Base-by-base conservation (phyloP, 92 coral and sea anemone species). In the Siderastrea siderea region DNA sequence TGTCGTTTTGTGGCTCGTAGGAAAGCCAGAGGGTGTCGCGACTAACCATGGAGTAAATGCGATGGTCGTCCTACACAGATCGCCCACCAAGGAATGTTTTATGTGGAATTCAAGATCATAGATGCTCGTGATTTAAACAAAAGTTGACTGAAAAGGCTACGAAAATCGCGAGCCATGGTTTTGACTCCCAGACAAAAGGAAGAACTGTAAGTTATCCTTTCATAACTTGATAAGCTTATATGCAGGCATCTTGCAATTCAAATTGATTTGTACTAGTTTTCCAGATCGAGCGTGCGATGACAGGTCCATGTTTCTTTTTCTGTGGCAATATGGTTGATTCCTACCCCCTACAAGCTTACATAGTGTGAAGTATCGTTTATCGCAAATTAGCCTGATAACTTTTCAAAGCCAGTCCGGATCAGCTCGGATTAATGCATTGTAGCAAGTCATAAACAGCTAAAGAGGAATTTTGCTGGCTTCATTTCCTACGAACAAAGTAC, bases 171-270 rank as follows among this genome's bases (percentile, higher is more conserved):
- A 93, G 92, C 92, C 93, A 97, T 97, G 99, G 99, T 97, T 85
- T 89, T 97, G 77, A 97, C 99, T 79, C 99, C 98, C 49, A 92
- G 96, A 89, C 99, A 97, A 74, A 97, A 95, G 81, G 99, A 97
- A 48, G 99, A 97, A 78, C 77, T 97, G 99, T 97, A 90, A 97
- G 99, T 95, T 48, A 13, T 47, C 49, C 76, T 81, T 69, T 68
- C 54, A 47, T 12, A 7, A 59, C 45, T 6, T 57, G 7, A 45
- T 45, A 8, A 68, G 50, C 38, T 26, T 26, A 68, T 61, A 26
- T 61, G 13, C 17, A 19, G 53, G 7, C 59, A 74, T n/a, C 38
- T 50, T 51, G 78, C 62, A 52, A 53, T n/a, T 74, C 57, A 6
- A 53, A 59, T 76, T 62, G 59, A 52, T 12, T 74, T 74, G 72